Base-by-base conservation (phyloP, 2,113 vertebrate species). In the Odocoileus hemionus region DNA sequence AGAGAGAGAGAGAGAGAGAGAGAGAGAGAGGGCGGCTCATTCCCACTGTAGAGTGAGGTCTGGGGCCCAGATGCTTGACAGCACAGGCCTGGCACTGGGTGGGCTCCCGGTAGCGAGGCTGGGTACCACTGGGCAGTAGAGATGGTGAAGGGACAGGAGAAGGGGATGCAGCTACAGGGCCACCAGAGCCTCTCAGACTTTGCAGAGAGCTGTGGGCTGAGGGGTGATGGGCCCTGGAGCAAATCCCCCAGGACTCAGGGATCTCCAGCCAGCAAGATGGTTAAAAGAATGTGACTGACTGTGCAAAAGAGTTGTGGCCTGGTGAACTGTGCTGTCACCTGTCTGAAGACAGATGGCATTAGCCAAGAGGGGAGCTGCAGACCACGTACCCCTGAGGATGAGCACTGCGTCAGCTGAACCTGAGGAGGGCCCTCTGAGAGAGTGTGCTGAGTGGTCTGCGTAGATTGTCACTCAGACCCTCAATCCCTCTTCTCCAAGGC, bases 121-220 rank as follows among this genome's bases (percentile, higher is more conserved):
- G 43, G 55, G 70, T 61, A 43, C n/a, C 57, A 6, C 9, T 58
- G 55, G 89, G 58, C 9, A 17, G 26, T n/a, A 45, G 82, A 25
- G 60, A 36, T 16, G 64, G 25, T 17, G 28, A 21, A 12, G 25
- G 52, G 55, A 28, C 17, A 70, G 50, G 86, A 28, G 78, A 76
- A 7, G 60, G 15, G 33, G n/a, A 58, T 0, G 0, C 1, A 14
- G 61, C 50, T 83, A 55, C 26, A 43, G 50, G 33, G 28, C 16
- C 7, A 13, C 45, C 45, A 39, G 39, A 79, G 83, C 60, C 64
- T 8, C 85, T 93, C 74, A 36, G 43, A n/a, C 45, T 39, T 23
- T 45, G 30, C 7, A 28, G 78, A 61, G 58, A 33, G 60, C 57
- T 33, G 2, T 7, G 5, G 36, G 3, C n/a, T 45, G 23, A 13